These are phyloP conservation scores for Cerastis rubricosa DNA, from an alignment of 2,888 invertebrate genomes.

Conservation along the genomic window DNA sequence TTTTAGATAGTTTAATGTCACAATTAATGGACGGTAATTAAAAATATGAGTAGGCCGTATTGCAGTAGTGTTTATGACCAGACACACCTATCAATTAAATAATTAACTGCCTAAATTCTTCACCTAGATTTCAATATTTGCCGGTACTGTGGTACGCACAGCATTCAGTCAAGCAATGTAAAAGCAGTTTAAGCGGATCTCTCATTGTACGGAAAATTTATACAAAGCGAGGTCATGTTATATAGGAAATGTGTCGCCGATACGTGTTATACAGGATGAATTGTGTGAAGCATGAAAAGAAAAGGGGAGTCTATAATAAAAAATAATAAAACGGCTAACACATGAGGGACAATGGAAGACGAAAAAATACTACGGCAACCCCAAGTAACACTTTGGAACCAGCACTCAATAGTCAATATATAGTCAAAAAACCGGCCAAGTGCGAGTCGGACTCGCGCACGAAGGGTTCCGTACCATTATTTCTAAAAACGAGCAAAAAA, in stretches of 20 bases:
- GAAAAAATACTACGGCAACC: not conserved
- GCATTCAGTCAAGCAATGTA: too few species aligned
- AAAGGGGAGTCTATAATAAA: not conserved
- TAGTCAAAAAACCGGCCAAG: too few species aligned
- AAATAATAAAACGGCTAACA: not conserved
- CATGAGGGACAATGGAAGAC: not conserved
- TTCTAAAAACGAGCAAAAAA: too few species aligned
- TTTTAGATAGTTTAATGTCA: conserved; percentile 9
- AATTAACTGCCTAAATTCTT: not conserved
- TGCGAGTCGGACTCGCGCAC: too few species aligned
- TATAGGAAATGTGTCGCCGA: too few species aligned
- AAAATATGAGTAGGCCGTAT: not conserved
- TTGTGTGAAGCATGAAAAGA: not conserved
- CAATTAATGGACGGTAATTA: conserved; percentile 4
- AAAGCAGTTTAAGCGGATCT: too few species aligned
- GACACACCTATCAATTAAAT: not conserved
- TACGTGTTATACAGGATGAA: too few species aligned
- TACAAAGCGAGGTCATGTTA: too few species aligned
- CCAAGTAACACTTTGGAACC: not conserved
- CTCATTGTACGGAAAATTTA: too few species aligned
- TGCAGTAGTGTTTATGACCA: not conserved
- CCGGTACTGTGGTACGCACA: not conserved
- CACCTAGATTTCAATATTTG: not conserved
- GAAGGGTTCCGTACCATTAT: too few species aligned
- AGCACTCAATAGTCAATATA: too few species aligned